Conservation (phyloP, 92 coral and sea anemone species). For the Anthopleura xanthogrammica region DNA sequence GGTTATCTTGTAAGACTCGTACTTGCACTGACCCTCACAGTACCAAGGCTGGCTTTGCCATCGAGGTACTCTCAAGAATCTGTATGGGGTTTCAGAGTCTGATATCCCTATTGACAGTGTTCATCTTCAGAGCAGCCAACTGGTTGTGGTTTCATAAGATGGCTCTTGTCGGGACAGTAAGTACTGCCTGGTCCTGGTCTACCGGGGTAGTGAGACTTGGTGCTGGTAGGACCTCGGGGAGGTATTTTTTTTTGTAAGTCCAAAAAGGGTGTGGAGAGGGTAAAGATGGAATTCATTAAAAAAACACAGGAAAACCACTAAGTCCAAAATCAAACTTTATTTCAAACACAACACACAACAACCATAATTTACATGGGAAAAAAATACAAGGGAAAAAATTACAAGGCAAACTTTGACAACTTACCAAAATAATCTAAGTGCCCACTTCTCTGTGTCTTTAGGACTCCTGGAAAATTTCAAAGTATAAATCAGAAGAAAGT, state of each 20-base stretch:
- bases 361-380: too few relatives aligned
- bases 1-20: too few relatives aligned
- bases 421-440: neutral
- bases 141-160: too few relatives aligned
- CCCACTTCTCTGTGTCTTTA: neutral
- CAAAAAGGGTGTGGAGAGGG: conserved; percentile 31
- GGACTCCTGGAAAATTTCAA: neutral
- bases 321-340: conserved; percentile 1
- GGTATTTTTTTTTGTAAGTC: conserved; percentile 19
- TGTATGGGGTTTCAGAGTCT: too few relatives aligned
- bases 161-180: too few relatives aligned
- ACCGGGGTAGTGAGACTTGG: too few relatives aligned
- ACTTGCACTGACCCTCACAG: too few relatives aligned
- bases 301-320: neutral
- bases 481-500: neutral
- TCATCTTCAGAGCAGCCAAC: too few relatives aligned
- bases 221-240: conserved; percentile 19
- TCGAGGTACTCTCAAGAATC: too few relatives aligned
- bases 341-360: neutral
- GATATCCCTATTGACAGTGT: too few relatives aligned
- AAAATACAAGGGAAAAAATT: neutral
- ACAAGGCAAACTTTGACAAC: neutral
- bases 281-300: conserved; percentile 36
- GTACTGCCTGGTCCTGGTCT: too few relatives aligned
- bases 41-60: too few relatives aligned